phyloP scores from a whole-genome alignment of 2,797 vertebrate species.

The Pristis pectinata region DNA sequence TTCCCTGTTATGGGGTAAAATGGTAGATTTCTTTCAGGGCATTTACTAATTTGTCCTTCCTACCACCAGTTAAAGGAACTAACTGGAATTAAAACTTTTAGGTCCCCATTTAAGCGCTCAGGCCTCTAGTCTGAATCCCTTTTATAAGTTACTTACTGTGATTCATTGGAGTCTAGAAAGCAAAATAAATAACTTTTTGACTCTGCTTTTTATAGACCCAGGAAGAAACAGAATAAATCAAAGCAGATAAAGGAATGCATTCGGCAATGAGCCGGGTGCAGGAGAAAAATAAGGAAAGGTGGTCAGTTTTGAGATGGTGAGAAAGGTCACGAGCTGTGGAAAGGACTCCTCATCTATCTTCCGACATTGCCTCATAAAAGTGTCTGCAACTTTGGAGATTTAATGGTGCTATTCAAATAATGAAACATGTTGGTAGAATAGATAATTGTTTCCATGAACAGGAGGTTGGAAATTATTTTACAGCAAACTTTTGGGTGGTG shows the following conservation, averaged over 20 bases:
- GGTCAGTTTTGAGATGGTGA: background rate
- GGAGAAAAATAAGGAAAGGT: background rate
- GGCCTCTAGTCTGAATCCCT: background rate
- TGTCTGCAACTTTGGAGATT: background rate
- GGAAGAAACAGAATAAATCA: background rate
- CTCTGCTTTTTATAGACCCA: background rate
- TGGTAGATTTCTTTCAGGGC: background rate
- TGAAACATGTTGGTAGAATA: background rate
- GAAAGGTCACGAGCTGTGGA: background rate
- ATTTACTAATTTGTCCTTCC: background rate
- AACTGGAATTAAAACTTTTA: background rate
- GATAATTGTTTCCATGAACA: too few species aligned
- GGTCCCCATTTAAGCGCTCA: background rate
- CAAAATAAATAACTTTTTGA: background rate
- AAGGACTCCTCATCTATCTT: too few species aligned
- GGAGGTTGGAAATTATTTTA: too few species aligned
- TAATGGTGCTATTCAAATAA: background rate
- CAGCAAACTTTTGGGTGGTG: too few species aligned
- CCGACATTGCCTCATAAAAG: too few species aligned
- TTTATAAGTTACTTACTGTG: background rate
- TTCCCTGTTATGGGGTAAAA: background rate
- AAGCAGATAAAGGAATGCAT: too few species aligned
- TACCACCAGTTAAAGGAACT: background rate
- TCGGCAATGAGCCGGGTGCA: background rate
- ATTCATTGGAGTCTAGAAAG: background rate